Evolutionary conservation across 2,888 invertebrate genomes (phyloP), one percentile per base, ranked within the genome.

Genomic region (Acanthopleura granulata): DNA sequence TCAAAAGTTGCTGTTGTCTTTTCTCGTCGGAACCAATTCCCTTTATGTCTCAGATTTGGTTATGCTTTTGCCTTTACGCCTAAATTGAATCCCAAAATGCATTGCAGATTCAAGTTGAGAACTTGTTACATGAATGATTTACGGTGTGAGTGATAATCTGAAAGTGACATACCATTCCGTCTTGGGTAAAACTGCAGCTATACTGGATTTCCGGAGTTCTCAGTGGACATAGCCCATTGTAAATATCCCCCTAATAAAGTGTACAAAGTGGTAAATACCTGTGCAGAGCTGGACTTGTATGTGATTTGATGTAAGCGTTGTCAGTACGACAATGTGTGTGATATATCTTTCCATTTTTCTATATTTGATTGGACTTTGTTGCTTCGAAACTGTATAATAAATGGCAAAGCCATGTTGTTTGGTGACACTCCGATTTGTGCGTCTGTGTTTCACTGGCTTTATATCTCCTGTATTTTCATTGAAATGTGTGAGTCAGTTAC

Each of bases 361-460:
- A 57, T 57, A 57, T 57, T 57, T 18, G 57, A 57, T 57, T 57
- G 22, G 22, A 57, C 22, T 57, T 4, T 12, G 57, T 57, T 57
- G 57, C 57, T 57, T 57, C 57, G 22, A 22, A 57, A 57, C 3
- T 57, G 57, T 57, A 57, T 22, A 57, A n/a, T 57, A 57, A 57
- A 57, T 57, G 57, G 57, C 57, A 57, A 57, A 57, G 57, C 57
- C 57, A 57, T 57, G 57, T 57, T 57, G 57, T 57, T 57, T 57
- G 18, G 57, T 57, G 57, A 57, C 57, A 57, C 18, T 57, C n/a
- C 12, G 22, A 57, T 57, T 6, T 9, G 40, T 40, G 40, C 40
- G 3, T 40, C 40, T 40, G 40, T 9, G 4, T 40, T 40, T 40
- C 40, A 40, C 9, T 40, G 40, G 40, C 40, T 40, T 40, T 6